A percentile compares a stretch with the other conserved stretches of the same genome.
These are phyloP conservation scores for Delphinus delphis DNA, from an alignment of 2,113 vertebrate species.

Conservation along the genomic window DNA sequence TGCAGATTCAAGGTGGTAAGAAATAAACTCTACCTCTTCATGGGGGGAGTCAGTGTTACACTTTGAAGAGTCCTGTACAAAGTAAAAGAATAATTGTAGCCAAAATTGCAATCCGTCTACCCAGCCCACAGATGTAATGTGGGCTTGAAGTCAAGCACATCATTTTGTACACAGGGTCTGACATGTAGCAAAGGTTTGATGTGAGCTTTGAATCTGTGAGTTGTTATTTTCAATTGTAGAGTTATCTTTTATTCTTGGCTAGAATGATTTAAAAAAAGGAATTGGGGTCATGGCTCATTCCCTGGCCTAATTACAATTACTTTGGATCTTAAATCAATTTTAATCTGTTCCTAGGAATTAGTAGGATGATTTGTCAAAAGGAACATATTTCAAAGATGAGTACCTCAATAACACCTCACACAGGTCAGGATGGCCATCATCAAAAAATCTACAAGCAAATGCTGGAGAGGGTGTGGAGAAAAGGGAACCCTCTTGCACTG, in stretches of 20 bases:
- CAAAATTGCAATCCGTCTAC: not conserved
- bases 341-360: constrained; percentile 7
- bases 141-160: not conserved
- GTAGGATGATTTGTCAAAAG: not conserved
- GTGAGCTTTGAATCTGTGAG: not conserved
- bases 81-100: not conserved
- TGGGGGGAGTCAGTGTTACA: not conserved
- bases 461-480: too few relatives aligned
- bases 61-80: not conserved
- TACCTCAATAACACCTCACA: not conserved
- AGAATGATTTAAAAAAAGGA: constrained; percentile 16
- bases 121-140: not conserved
- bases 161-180: not conserved
- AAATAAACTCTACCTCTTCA: not conserved
- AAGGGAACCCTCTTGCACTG: too few relatives aligned
- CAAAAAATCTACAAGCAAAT: too few relatives aligned
- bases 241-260: not conserved
- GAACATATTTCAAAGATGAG: constrained; percentile 7
- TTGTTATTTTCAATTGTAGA: not conserved
- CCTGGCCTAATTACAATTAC: not conserved
- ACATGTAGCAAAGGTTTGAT: not conserved
- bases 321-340: not conserved
- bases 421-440: too few relatives aligned
- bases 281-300: not conserved
- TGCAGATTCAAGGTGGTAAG: not conserved